A percentile compares a stretch with the other conserved stretches of the same genome.
These are phyloP conservation scores for Crocallis elinguaria DNA, from an alignment of 2,888 invertebrate species.

Conservation along the genomic window DNA sequence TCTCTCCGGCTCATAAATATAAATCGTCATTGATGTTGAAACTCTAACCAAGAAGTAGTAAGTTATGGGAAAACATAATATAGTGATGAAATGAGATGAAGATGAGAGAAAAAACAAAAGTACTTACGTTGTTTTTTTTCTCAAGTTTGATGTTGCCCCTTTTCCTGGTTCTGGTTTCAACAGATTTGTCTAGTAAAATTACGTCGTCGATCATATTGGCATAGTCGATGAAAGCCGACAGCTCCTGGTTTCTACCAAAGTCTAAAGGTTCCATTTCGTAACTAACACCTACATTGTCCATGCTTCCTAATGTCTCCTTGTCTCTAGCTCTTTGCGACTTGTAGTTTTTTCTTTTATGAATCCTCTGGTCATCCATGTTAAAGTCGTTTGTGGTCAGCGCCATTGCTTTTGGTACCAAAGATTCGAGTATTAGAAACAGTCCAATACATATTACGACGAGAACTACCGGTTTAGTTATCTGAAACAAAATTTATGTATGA, in stretches of 20 bases:
- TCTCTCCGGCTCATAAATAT: too few relatives aligned
- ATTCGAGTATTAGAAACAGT: constrained; percentile 56
- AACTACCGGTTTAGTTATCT: constrained; percentile 55
- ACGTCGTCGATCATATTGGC: constrained; percentile 77
- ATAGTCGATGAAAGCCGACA: constrained; percentile 72
- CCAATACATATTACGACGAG: constrained; percentile 54
- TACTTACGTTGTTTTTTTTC: constrained; percentile 47
- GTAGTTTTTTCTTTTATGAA: constrained; percentile 66
- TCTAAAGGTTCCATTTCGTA: constrained; percentile 53
- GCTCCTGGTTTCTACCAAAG: constrained; percentile 53
- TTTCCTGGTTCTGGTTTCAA: constrained; percentile 73
- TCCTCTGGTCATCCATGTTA: constrained; percentile 62
- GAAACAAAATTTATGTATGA: constrained; percentile 40
- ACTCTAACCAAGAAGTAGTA: too few relatives aligned
- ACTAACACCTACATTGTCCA: constrained; percentile 49
- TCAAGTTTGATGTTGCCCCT: constrained; percentile 67
- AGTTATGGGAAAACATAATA: too few relatives aligned
- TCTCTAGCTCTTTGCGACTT: constrained; percentile 56
- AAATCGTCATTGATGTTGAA: too few relatives aligned
- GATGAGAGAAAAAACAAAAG: too few relatives aligned
- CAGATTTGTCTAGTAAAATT: constrained; percentile 71
- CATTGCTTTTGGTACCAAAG: constrained; percentile 54
- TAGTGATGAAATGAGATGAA: too few relatives aligned
- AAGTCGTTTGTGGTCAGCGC: constrained; percentile 62
- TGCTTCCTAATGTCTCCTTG: constrained; percentile 50